Conservation (phyloP, 2,888 invertebrate genomes). For the Eledone cirrhosa region DNA sequence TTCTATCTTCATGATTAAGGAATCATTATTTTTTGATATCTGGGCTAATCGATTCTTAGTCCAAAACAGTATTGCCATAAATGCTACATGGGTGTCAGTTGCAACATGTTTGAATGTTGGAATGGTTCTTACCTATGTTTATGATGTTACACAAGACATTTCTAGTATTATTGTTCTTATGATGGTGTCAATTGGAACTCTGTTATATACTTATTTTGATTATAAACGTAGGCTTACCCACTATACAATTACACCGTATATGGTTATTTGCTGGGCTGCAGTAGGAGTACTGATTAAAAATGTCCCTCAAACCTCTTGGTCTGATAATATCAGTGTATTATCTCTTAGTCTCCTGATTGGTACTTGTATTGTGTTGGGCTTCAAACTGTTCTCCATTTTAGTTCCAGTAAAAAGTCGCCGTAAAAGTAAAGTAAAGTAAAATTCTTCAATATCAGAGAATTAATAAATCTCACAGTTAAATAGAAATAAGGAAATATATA, state of each 20-base stretch:
- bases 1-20: constrained; percentile 41
- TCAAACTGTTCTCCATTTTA: constrained; percentile 32
- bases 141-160: constrained; percentile 37
- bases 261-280: constrained; percentile 58
- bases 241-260: constrained; percentile 61
- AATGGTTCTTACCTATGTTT: constrained; percentile 49
- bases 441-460: too few relatives aligned
- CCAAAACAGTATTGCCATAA: constrained; percentile 59
- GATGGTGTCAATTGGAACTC: constrained; percentile 48
- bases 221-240: constrained; percentile 55
- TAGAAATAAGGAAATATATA: too few relatives aligned
- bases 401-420: too few relatives aligned
- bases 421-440: too few relatives aligned
- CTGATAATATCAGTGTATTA: constrained; percentile 46
- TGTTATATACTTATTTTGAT: constrained; percentile 53
- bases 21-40: constrained; percentile 46
- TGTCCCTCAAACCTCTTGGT: constrained; percentile 41
- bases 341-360: constrained; percentile 45
- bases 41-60: constrained; percentile 58
- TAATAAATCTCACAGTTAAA: too few relatives aligned
- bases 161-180: constrained; percentile 50
- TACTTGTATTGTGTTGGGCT: constrained; percentile 27
- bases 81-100: constrained; percentile 59
- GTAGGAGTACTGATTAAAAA: constrained; percentile 53
- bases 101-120: constrained; percentile 59